Conservation (phyloP, 2,113 vertebrate species). For the Pavo muticus region DNA sequence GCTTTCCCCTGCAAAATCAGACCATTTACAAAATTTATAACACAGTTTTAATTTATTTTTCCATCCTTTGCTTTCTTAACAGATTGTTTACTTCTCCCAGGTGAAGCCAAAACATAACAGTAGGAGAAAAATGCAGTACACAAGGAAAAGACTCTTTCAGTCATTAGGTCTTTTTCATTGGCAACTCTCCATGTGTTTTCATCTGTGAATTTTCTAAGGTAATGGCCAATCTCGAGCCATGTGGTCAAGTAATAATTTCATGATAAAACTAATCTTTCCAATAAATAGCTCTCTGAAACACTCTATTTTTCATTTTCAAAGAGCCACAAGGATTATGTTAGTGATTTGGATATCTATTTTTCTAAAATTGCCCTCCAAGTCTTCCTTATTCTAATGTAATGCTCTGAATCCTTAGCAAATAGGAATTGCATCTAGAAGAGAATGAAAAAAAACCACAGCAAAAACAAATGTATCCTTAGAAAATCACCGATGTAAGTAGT, state of each 20-base stretch:
- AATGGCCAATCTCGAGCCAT: conserved; percentile 37
- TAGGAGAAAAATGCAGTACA: not conserved
- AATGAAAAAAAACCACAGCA: not conserved
- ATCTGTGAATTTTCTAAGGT: conserved; percentile 25
- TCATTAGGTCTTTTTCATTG: not conserved
- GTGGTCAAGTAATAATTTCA: conserved; percentile 40
- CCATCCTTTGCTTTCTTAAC: not conserved
- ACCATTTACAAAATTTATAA: not conserved
- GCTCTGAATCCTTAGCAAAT: conserved; percentile 32
- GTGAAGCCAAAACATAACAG: not conserved
- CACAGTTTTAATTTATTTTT: not conserved
- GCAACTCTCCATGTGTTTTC: not conserved
- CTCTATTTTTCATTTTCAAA: conserved; percentile 55
- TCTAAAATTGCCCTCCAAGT: conserved; percentile 45
- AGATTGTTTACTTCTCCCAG: not conserved
- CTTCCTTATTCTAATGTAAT: conserved; percentile 39
- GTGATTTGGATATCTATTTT: conserved; percentile 38
- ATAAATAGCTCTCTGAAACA: conserved; percentile 42
- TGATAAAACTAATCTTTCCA: conserved; percentile 50
- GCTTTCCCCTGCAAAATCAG: not conserved
- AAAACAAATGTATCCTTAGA: conserved; percentile 35
- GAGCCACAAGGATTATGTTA: conserved; percentile 18
- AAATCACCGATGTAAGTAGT: conserved; percentile 38
- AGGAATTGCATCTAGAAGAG: not conserved
- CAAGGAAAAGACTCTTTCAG: not conserved